Evolutionary conservation across 2,113 vertebrate species (phyloP).

Genomic region (Arenaria interpres): DNA sequence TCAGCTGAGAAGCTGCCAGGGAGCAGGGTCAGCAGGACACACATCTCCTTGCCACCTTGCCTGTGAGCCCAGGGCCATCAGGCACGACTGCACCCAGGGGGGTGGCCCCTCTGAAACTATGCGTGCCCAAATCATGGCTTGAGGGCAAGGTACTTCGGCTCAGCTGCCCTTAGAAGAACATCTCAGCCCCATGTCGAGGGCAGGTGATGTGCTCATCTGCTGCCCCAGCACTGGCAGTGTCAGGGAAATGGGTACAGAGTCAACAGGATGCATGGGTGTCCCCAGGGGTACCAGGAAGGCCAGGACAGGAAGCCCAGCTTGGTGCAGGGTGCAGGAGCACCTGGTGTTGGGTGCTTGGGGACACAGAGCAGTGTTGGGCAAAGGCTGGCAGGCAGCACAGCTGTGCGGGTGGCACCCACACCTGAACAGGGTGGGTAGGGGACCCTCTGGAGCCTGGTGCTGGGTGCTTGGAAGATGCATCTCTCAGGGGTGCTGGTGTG

Average conservation of each 20-base stretch:
- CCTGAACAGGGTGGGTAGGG: not conserved
- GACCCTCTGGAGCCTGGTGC: not conserved
- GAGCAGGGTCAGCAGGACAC: not conserved
- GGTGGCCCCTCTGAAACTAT: not conserved
- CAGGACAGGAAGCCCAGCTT: not conserved
- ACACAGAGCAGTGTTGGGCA: not conserved
- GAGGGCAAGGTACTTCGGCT: not conserved
- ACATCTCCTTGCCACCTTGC: not conserved
- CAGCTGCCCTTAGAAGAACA: not conserved
- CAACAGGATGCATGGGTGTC: not conserved
- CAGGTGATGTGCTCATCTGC: not conserved
- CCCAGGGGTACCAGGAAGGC: rapidly evolving
- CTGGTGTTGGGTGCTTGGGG: not conserved
- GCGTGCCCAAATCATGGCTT: not conserved
- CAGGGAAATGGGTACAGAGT: not conserved
- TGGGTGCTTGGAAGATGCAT: not conserved
- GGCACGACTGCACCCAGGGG: not conserved
- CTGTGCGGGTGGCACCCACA: rapidly evolving
- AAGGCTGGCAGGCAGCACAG: not conserved
- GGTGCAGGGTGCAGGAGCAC: not conserved
- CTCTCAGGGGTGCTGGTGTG: not conserved
- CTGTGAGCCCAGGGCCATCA: not conserved
- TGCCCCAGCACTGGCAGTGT: not conserved
- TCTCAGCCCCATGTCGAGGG: too few species aligned
- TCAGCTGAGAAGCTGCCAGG: not conserved